Evolutionary conservation across 2,797 vertebrate species (phyloP).

Genomic region (Etheostoma nigrum): DNA sequence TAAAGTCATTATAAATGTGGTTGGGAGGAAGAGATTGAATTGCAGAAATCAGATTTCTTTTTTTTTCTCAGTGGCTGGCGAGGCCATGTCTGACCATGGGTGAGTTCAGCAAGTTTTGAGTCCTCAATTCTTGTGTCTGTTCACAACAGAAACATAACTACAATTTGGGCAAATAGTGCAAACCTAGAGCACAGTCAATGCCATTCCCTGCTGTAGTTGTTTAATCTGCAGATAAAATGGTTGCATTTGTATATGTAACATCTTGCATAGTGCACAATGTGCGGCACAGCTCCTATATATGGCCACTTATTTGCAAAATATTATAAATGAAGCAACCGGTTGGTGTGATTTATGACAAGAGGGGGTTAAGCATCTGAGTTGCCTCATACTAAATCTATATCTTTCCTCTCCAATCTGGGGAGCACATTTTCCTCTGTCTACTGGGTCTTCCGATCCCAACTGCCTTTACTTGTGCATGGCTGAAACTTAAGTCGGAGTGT

Average conservation of each 20-base stretch:
- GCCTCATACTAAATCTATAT: conserved; percentile 29
- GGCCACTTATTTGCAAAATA: conserved; percentile 31
- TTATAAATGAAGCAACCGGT: conserved; percentile 34
- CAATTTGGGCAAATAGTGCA: background rate
- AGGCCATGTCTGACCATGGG: background rate
- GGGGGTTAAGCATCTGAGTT: conserved; percentile 37
- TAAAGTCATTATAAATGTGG: conserved; percentile 28
- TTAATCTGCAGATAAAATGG: background rate
- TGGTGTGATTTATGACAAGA: conserved; percentile 47
- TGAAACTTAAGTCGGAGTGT: conserved; percentile 48
- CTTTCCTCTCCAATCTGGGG: conserved; percentile 45
- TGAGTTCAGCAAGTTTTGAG: conserved; percentile 7
- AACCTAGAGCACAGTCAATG: background rate
- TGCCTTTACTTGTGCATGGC: conserved; percentile 32
- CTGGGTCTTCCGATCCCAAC: conserved; percentile 41
- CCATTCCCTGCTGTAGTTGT: background rate
- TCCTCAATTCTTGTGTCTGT: conserved; percentile 8
- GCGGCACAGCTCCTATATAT: conserved; percentile 19
- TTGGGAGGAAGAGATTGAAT: conserved; percentile 33
- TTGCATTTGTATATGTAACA: conserved; percentile 1
- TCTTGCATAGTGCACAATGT: conserved; percentile 1
- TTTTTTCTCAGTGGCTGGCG: background rate
- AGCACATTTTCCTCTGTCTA: conserved; percentile 45
- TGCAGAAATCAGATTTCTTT: conserved; percentile 16
- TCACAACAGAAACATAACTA: background rate